phyloP scores from a whole-genome alignment of 2,888 invertebrate species.

The Yponomeuta malinellus region DNA sequence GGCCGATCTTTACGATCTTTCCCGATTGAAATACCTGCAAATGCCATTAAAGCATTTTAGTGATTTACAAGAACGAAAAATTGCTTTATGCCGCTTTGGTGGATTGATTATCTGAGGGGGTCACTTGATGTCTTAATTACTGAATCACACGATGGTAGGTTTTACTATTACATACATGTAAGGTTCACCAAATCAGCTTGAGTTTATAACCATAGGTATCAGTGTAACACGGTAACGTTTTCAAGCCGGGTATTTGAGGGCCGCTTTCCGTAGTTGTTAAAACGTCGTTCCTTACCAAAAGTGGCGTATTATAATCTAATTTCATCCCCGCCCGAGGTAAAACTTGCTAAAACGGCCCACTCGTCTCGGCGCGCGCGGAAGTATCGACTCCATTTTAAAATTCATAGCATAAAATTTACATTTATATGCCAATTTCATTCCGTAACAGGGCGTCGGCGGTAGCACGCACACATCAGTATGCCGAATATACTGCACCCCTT shows the following conservation, averaged over 20 bases:
- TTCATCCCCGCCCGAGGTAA: constrained; percentile 58
- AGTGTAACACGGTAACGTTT: too few relatives aligned
- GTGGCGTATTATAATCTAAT: constrained; percentile 64
- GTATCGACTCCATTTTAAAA: constrained; percentile 75
- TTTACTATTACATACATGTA: background rate
- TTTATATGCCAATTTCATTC: constrained; percentile 76
- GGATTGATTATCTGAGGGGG: background rate
- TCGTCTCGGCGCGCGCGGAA: constrained; percentile 55
- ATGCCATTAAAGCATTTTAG: constrained; percentile 13
- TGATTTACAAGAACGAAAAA: constrained; percentile 4
- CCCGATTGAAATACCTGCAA: constrained; percentile 21
- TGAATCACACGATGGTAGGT: background rate
- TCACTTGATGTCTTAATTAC: constrained; percentile 5
- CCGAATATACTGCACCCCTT: constrained; percentile 54
- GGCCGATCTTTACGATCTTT: constrained; percentile 28
- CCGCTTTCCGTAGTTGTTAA: constrained; percentile 32
- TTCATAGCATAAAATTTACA: constrained; percentile 76
- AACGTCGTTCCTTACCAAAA: constrained; percentile 57
- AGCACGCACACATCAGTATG: constrained; percentile 72
- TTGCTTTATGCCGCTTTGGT: constrained; percentile 1
- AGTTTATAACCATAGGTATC: too few relatives aligned
- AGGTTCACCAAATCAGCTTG: too few relatives aligned
- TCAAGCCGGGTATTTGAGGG: background rate
- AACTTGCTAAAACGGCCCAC: constrained; percentile 57
- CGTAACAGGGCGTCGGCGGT: constrained; percentile 69